Evolutionary conservation across 2,888 invertebrate species (phyloP).

Genomic region (Himalopsyche anomala): DNA sequence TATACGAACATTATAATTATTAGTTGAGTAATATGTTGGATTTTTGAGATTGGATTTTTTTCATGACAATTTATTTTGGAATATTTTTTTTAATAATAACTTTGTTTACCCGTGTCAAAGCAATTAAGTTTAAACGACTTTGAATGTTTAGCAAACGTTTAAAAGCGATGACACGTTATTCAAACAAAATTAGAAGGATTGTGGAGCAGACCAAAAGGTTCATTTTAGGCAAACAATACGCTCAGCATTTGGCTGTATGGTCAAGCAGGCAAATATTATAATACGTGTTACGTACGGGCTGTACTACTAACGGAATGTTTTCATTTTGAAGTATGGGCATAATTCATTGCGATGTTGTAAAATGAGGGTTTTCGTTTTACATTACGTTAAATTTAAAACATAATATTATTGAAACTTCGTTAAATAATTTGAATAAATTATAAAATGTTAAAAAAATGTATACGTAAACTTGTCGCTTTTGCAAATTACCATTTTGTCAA

Average conservation of each 20-base stretch:
- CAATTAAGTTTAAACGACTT: neutral
- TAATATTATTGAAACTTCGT: neutral
- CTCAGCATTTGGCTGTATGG: neutral
- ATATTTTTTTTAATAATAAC: neutral
- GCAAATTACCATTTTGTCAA: no score
- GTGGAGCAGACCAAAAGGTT: constrained; percentile 1
- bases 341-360: neutral
- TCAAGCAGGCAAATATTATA: constrained; percentile 19
- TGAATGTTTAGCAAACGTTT: neutral
- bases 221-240: constrained; percentile 4
- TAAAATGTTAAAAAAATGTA: neutral
- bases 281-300: neutral
- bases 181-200: constrained; percentile 26
- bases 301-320: constrained; percentile 8
- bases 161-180: constrained; percentile 20
- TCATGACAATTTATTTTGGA: neutral
- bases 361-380: neutral
- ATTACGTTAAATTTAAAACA: neutral
- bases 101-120: constrained; percentile 21
- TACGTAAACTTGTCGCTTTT: no score
- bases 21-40: no score
- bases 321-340: constrained; percentile 29
- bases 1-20: no score
- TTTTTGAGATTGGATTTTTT: neutral
- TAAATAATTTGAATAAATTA: neutral